phyloP scores from a whole-genome alignment of 2,888 invertebrate species.

The Trichogramma dendrolimi region DNA sequence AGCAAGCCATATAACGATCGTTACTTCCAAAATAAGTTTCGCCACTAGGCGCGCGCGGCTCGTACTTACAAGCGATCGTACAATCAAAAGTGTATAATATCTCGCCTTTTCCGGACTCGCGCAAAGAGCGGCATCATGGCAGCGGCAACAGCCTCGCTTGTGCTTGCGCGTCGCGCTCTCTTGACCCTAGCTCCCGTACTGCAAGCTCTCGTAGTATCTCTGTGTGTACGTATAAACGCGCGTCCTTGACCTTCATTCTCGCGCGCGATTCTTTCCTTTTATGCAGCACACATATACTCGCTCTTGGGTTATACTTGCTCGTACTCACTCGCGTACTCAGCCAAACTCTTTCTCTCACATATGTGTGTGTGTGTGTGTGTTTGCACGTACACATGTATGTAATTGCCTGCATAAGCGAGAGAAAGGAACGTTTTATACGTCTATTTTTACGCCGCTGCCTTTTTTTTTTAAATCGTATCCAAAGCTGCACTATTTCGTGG shows the following conservation, averaged over 20 bases:
- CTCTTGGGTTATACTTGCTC: neutral
- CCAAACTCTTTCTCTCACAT: neutral
- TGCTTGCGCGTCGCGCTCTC: conserved; percentile 18
- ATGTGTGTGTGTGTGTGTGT: neutral
- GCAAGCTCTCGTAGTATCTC: too few species aligned
- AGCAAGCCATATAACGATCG: too few species aligned
- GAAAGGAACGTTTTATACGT: neutral
- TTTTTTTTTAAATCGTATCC: too few species aligned
- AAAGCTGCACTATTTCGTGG: too few species aligned
- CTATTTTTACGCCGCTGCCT: too few species aligned
- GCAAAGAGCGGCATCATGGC: too few species aligned
- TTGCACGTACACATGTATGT: neutral
- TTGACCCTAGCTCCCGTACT: conserved; percentile 20
- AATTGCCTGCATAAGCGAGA: neutral
- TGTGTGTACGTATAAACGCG: neutral
- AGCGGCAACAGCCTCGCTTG: conserved; percentile 2
- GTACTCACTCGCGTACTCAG: neutral
- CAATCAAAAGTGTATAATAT: conserved; percentile 1
- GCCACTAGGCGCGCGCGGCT: too few species aligned
- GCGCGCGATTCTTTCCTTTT: neutral
- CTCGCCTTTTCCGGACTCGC: too few species aligned
- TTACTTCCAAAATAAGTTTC: too few species aligned
- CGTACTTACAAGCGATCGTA: too few species aligned
- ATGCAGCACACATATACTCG: neutral
- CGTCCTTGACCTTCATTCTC: conserved; percentile 26